Evolutionary conservation across 2,888 invertebrate species (phyloP).

Genomic region (Philopedon plagiatum): DNA sequence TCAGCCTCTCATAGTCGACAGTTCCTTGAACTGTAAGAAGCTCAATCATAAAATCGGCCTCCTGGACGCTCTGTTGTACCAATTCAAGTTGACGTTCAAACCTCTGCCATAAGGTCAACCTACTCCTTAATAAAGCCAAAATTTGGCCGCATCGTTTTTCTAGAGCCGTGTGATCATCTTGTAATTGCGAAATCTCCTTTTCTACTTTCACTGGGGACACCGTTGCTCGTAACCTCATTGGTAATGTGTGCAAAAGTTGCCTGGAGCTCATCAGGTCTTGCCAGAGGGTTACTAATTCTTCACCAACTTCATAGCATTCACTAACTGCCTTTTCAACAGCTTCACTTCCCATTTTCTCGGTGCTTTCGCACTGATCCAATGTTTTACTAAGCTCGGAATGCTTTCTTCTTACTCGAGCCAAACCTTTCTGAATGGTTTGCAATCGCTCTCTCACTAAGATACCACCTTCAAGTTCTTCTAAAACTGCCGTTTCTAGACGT

Average conservation of each 20-base stretch:
- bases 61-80: constrained; percentile 86
- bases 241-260: constrained; percentile 84
- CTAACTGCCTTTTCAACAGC: constrained; percentile 83
- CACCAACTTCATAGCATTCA: constrained; percentile 80
- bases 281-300: constrained; percentile 82
- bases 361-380: constrained; percentile 81
- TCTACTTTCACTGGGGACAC: constrained; percentile 81
- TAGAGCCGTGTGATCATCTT: constrained; percentile 82
- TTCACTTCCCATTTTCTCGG: constrained; percentile 82
- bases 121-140: constrained; percentile 75
- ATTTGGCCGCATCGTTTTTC: constrained; percentile 81
- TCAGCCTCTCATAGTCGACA: constrained; percentile 85
- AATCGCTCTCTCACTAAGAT: constrained; percentile 82
- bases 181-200: constrained; percentile 80
- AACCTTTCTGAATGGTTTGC: constrained; percentile 79
- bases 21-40: constrained; percentile 86
- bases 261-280: constrained; percentile 82
- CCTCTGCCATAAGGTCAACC: constrained; percentile 81
- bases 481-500: constrained; percentile 79
- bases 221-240: constrained; percentile 81
- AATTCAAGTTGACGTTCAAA: constrained; percentile 84
- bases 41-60: constrained; percentile 91
- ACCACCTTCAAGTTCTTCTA: constrained; percentile 85
- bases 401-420: constrained; percentile 78
- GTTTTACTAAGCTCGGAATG: constrained; percentile 75